Conservation (phyloP, 2,797 vertebrate genomes). For the Neosilurus hyrtlii region DNA sequence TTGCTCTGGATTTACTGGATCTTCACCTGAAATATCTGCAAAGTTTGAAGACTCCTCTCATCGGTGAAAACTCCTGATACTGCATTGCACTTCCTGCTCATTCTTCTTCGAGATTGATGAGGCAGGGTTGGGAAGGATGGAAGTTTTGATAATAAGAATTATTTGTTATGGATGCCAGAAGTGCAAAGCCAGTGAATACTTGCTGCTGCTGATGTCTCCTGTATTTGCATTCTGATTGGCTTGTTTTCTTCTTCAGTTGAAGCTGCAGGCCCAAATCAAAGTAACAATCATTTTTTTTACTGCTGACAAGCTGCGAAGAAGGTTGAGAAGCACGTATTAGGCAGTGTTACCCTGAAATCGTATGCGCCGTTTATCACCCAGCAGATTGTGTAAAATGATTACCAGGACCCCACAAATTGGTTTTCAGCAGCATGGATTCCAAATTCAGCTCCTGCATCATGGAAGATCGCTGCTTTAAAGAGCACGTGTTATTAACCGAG, state of each 20-base stretch:
- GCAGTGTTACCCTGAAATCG: slow-evolving; percentile 3
- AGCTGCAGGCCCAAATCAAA: slow-evolving; percentile 1
- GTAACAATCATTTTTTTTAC: not conserved
- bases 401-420: slow-evolving; percentile 10
- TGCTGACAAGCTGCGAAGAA: not conserved
- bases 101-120: slow-evolving; percentile 29
- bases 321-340: slow-evolving; percentile 8
- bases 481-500: not conserved
- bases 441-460: not conserved
- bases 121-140: not conserved
- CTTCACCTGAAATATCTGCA: not conserved
- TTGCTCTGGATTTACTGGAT: not conserved
- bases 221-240: slow-evolving; percentile 29
- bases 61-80: not conserved
- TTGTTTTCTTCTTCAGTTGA: slow-evolving; percentile 18
- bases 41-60: not conserved
- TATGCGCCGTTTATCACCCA: slow-evolving; percentile 32
- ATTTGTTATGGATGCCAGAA: slow-evolving; percentile 20
- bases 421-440: slow-evolving; percentile 24
- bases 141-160: not conserved
- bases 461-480: not conserved
- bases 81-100: not conserved
- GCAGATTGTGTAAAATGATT: slow-evolving; percentile 23
- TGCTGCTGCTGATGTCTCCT: not conserved
- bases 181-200: slow-evolving; percentile 10